phyloP scores from a whole-genome alignment of 2,113 vertebrate species.

The Triplophysa tibetana region DNA sequence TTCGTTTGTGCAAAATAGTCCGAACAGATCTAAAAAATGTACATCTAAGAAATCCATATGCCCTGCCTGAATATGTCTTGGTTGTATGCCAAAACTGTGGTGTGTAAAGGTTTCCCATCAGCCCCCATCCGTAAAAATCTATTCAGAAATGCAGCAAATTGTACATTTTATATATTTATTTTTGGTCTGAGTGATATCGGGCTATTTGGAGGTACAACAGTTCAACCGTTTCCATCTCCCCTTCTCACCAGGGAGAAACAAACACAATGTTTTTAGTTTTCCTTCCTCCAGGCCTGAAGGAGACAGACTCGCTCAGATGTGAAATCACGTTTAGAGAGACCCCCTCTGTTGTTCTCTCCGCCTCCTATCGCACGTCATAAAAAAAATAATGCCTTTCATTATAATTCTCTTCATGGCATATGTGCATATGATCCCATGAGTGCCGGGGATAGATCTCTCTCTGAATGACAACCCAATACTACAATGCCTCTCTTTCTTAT shows the following conservation, averaged over 20 bases:
- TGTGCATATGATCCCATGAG: slow-evolving; percentile 29
- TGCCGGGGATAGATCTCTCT: slow-evolving; percentile 14
- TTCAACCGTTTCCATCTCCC: slow-evolving; percentile 34
- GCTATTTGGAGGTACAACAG: slow-evolving; percentile 58
- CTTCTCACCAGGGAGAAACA: slow-evolving; percentile 45
- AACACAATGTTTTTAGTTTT: slow-evolving; percentile 51
- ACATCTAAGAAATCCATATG: not conserved
- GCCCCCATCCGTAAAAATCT: slow-evolving; percentile 4
- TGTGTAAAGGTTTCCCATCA: slow-evolving; percentile 10
- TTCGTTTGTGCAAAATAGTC: not conserved
- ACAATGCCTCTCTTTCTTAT: slow-evolving; percentile 38
- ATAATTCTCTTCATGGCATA: slow-evolving; percentile 42
- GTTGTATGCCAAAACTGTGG: slow-evolving; percentile 15
- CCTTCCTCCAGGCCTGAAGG: slow-evolving; percentile 57
- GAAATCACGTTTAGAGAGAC: slow-evolving; percentile 61
- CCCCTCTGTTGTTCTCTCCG: slow-evolving; percentile 29
- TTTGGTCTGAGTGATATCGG: slow-evolving; percentile 36
- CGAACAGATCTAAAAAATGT: not conserved
- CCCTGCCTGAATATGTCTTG: not conserved
- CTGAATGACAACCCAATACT: slow-evolving; percentile 34
- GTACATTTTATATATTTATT: slow-evolving; percentile 34
- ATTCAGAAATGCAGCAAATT: slow-evolving; percentile 17
- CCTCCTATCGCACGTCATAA: slow-evolving; percentile 4
- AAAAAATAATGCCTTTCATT: slow-evolving; percentile 26
- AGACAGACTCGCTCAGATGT: slow-evolving; percentile 60